Evolutionary conservation across 2,797 vertebrate genomes (phyloP).

Genomic region (Enteromius paludinosus): DNA sequence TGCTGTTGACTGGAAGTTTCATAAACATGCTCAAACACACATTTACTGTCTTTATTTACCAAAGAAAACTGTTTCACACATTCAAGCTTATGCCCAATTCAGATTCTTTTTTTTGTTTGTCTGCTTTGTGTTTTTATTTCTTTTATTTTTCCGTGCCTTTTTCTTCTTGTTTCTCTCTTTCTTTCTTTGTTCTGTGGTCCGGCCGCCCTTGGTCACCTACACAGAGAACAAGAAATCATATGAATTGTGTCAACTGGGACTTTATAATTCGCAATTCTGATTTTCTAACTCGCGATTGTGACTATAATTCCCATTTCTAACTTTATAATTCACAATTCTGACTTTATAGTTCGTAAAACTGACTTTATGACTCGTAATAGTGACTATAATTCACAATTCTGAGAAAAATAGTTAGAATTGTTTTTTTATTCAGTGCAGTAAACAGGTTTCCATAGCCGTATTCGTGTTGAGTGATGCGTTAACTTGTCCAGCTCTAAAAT

Average conservation of each 20-base stretch:
- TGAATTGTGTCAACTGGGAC: conserved; percentile 1
- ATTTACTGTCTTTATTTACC: neutral
- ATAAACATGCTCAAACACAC: neutral
- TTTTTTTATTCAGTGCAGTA: too few species aligned
- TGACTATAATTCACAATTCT: too few species aligned
- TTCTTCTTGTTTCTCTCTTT: neutral
- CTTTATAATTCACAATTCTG: too few species aligned
- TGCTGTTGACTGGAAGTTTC: neutral
- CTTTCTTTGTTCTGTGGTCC: conserved; percentile 1
- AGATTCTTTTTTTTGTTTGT: neutral
- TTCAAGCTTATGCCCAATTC: neutral
- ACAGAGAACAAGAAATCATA: conserved; percentile 50
- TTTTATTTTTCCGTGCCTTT: neutral
- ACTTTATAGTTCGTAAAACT: too few species aligned
- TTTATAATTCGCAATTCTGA: too few species aligned
- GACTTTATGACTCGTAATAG: too few species aligned
- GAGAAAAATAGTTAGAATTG: too few species aligned
- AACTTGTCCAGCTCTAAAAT: too few species aligned
- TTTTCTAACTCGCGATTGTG: too few species aligned
- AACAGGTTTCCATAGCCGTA: too few species aligned
- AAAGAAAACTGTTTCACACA: neutral
- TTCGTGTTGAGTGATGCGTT: too few species aligned
- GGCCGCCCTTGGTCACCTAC: conserved; percentile 4
- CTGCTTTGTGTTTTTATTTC: neutral
- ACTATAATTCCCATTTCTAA: too few species aligned